Base-by-base conservation (phyloP, 2,113 vertebrate species). In the Hippocampus mohnikei region DNA sequence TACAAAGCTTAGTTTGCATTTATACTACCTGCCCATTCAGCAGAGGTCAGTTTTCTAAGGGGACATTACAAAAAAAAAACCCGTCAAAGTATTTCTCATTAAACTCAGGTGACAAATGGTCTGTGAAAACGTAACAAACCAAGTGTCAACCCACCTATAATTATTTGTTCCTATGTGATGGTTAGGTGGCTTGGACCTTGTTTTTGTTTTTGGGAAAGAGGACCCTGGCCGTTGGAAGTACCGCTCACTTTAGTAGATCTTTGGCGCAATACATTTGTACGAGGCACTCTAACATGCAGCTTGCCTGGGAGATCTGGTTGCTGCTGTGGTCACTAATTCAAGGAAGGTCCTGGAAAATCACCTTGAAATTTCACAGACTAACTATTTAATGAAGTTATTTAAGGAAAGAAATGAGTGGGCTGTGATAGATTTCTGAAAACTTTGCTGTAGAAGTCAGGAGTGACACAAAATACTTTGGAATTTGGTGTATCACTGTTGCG, bases 401-500 rank as follows among this genome's bases (percentile, higher is more conserved):
- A 10, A 65, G 40, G 29, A 12, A n/a, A 44, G 63, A 27, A 40
- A 44, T 46, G n/a, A 44, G 41, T 44, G 23, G 41, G n/a, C 41
- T 1, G n/a, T 42, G 41, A 11, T 64, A 56, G 62, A 52, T 60
- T 68, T 72, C 67, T 9, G 21, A 21, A n/a, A 21, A 74, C 74
- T 64, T 56, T 5, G 40, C 42, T n/a, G 13, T 63, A 63, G 77
- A 68, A 61, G 44, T 2, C 1, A 10, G 27, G 40, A 65, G 71
- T 52, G 72, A 66, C n/a, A 15, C 42, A 71, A 74, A 80, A 77
- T 60, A 73, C 55, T 66, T 25, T 65, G 7, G 2, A 52, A 21
- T 55, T 65, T 77, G 74, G 82, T 81, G 76, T 76, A 84, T 84
- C 64, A 73, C 71, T 76, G 72, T 79, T 70, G 75, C 81, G 76